These are phyloP conservation scores for Mustelus asterias DNA, from an alignment of 2,113 vertebrate genomes.

Conservation along the genomic window DNA sequence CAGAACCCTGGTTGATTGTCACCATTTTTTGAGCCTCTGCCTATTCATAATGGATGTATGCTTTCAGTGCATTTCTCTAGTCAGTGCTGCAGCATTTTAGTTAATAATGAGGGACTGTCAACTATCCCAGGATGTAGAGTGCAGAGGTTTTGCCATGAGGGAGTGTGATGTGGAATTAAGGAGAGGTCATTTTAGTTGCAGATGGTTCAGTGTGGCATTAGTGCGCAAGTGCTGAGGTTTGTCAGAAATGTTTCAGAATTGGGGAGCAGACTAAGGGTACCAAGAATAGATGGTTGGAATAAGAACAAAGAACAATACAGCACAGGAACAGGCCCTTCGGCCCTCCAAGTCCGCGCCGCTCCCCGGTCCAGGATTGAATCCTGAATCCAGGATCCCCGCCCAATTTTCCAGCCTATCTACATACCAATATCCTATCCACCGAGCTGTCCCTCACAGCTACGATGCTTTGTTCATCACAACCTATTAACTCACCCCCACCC, in stretches of 20 bases:
- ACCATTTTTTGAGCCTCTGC: background rate
- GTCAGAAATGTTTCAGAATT: background rate
- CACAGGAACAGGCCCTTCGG: no score
- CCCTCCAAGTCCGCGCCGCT: no score
- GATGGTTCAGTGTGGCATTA: background rate
- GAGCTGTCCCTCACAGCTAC: no score
- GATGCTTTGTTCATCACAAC: no score
- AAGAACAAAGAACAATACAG: no score
- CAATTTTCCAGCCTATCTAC: no score
- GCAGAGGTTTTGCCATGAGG: background rate
- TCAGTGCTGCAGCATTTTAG: background rate
- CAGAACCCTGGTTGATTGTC: background rate
- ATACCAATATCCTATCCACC: no score
- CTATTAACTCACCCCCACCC: no score
- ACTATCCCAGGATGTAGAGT: background rate
- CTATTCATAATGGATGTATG: background rate
- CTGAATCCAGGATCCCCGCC: no score
- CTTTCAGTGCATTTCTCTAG: background rate
- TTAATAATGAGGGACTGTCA: no score
- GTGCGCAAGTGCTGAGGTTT: background rate
- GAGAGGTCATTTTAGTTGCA: background rate
- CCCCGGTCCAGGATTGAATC: no score
- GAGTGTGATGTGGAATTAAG: background rate
- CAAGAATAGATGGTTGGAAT: background rate
- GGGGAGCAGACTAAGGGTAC: background rate